Evolutionary conservation across 2,888 invertebrate species (phyloP).

Genomic region (Drosophila tripunctata): DNA sequence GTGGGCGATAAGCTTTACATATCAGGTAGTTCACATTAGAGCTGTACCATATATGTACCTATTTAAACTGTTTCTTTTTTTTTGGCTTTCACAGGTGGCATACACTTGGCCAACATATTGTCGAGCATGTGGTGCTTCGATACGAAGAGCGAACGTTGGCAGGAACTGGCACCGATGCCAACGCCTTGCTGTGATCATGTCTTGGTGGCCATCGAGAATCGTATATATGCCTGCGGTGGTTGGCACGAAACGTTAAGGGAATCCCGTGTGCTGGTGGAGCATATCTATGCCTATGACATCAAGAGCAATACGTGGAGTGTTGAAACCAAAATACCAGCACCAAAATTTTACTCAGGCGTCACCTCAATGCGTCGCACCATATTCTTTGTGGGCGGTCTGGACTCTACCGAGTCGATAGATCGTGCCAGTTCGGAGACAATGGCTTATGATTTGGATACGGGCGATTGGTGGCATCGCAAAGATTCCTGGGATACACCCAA

Average conservation of each 20-base stretch:
- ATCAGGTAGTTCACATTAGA: slow-evolving; percentile 70
- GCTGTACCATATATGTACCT: too few relatives aligned
- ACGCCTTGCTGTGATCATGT: slow-evolving; percentile 88
- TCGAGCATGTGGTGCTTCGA: slow-evolving; percentile 86
- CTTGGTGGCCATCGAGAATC: slow-evolving; percentile 86
- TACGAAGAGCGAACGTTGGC: slow-evolving; percentile 85
- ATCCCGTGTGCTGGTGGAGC: slow-evolving; percentile 86
- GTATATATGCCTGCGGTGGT: slow-evolving; percentile 88
- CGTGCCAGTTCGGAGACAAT: slow-evolving; percentile 88
- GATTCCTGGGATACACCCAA: slow-evolving; percentile 87
- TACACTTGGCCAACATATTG: slow-evolving; percentile 84
- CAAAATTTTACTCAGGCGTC: slow-evolving; percentile 89
- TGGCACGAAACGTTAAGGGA: slow-evolving; percentile 87
- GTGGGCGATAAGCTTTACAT: slow-evolving; percentile 81
- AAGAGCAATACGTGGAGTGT: slow-evolving; percentile 86
- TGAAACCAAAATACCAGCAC: slow-evolving; percentile 87
- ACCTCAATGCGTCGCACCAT: slow-evolving; percentile 87
- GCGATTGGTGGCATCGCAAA: slow-evolving; percentile 87
- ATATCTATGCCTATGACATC: slow-evolving; percentile 88
- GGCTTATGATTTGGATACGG: slow-evolving; percentile 87
- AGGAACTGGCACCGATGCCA: slow-evolving; percentile 85
- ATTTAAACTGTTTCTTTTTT: neutral
- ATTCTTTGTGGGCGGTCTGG: slow-evolving; percentile 89
- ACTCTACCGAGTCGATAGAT: slow-evolving; percentile 88
- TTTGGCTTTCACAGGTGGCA: slow-evolving; percentile 76